Base-by-base conservation (phyloP, 2,797 vertebrate species). In the Urocyon cinereoargenteus region DNA sequence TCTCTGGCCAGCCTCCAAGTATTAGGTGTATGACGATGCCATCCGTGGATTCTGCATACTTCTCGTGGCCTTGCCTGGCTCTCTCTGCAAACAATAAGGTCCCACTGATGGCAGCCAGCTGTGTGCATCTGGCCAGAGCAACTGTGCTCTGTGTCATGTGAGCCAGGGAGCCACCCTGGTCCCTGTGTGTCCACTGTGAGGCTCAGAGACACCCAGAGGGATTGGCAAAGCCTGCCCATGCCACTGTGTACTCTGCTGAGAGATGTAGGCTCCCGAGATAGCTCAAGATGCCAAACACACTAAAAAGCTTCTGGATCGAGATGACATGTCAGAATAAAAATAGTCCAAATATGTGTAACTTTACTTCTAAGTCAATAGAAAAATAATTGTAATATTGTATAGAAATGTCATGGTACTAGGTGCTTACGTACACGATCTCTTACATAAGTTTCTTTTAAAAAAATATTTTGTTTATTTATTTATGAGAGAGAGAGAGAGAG, bases 291-390 rank as follows among this genome's bases (percentile, higher is more conserved):
- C 49, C 16, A 45, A 75, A 73, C 6, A 45, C 9, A 61, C 40
- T 45, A 40, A 72, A 24, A 64, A 82, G 40, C 34, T 55, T 66
- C 64, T 94, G 57, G 16, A 59, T 61, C 28, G 13, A 36, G 66
- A 31, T 55, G 31, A 24, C 13, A 21, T 1, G 28, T 55, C 21
- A 53, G 36, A 93, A 51, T 40, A 62, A 84, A 91, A 95, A 36
- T 28, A 79, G 36, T 36, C 57, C 26, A 36, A 34, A 31, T 66
- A 26, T 64, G 18, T 64, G 8, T 79, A 24, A 79, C n/a, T 84
- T 92, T 86, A 77, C 36, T 75, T 86, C 55, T 86, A 85, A 53
- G n/a, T 66, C 86, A 89, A 84, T 16, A 94, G 78, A 83, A 88
- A 66, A 85, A 57, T 31, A 73, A 57, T 78, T 21, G 4, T 53